These are phyloP conservation scores for Scaptomyza polygonia DNA, from an alignment of 2,888 invertebrate species.

Conservation along the genomic window DNA sequence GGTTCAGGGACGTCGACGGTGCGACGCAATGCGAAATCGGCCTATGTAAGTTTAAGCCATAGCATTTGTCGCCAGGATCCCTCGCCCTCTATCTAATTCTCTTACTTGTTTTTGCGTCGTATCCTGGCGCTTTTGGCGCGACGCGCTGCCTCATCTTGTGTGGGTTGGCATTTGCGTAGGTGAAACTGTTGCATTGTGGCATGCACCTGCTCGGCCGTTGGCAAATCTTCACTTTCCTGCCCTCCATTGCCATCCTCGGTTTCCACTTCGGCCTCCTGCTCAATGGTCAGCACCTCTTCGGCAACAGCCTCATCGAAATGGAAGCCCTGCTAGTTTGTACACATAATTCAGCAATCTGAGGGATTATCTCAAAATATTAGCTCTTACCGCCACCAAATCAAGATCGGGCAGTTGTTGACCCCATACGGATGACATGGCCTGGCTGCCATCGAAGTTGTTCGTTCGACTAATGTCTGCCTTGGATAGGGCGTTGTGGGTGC, in stretches of 20 bases:
- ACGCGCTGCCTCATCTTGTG: constrained; percentile 78
- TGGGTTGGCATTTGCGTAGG: constrained; percentile 81
- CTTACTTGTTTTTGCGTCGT: constrained; percentile 80
- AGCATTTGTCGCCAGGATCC: too few relatives aligned
- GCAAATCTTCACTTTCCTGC: constrained; percentile 75
- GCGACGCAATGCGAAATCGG: too few relatives aligned
- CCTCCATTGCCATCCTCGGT: constrained; percentile 77
- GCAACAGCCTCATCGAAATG: constrained; percentile 77
- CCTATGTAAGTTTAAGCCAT: too few relatives aligned
- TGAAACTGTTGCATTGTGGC: constrained; percentile 84
- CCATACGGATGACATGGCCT: constrained; percentile 74
- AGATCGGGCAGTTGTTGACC: constrained; percentile 57
- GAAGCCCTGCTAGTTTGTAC: constrained; percentile 56
- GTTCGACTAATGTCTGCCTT: constrained; percentile 73
- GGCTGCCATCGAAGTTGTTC: constrained; percentile 46
- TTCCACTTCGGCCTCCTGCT: constrained; percentile 81
- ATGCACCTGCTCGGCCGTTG: constrained; percentile 83
- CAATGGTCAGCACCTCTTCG: constrained; percentile 78
- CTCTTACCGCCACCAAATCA: constrained; percentile 63
- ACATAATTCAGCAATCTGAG: too few relatives aligned
- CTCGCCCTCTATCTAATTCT: too few relatives aligned
- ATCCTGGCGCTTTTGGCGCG: constrained; percentile 81
- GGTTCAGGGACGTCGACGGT: too few relatives aligned
- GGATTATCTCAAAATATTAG: not conserved
- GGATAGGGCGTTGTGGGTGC: constrained; percentile 87